These are phyloP conservation scores for Oncorhynchus clarkii DNA, from an alignment of 2,113 vertebrate species.

Conservation along the genomic window DNA sequence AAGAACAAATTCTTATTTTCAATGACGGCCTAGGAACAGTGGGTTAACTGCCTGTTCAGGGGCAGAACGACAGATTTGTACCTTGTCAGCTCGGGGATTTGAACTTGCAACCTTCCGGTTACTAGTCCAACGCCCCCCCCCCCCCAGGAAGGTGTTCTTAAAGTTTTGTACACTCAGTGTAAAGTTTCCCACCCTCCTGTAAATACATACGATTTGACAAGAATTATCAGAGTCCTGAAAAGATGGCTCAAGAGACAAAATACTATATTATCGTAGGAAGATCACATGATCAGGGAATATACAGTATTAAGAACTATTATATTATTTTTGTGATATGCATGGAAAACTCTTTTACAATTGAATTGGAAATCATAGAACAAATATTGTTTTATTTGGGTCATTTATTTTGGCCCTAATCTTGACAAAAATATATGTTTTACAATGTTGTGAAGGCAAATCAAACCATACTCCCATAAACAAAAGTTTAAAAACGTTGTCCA, in stretches of 20 bases:
- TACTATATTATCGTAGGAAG: not conserved
- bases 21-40: no score
- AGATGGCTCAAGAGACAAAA: no score
- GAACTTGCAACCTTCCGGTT: no score
- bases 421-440: not conserved
- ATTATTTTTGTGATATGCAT: not conserved
- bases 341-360: not conserved
- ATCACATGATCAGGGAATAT: not conserved
- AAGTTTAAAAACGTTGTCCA: constrained; percentile 23
- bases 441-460: no score
- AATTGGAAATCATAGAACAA: not conserved
- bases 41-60: no score
- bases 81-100: no score
- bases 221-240: not conserved
- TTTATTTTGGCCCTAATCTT: not conserved
- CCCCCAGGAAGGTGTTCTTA: no score
- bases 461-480: not conserved
- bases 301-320: not conserved
- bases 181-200: constrained; percentile 53
- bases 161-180: not conserved
- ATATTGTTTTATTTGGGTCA: not conserved
- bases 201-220: constrained; percentile 35
- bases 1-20: no score
- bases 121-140: no score
- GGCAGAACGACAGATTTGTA: no score